A percentile compares a stretch with the other conserved stretches of the same genome.
Conservation (phyloP, 1,140 invertebrate species). For the Prorops nasuta region DNA sequence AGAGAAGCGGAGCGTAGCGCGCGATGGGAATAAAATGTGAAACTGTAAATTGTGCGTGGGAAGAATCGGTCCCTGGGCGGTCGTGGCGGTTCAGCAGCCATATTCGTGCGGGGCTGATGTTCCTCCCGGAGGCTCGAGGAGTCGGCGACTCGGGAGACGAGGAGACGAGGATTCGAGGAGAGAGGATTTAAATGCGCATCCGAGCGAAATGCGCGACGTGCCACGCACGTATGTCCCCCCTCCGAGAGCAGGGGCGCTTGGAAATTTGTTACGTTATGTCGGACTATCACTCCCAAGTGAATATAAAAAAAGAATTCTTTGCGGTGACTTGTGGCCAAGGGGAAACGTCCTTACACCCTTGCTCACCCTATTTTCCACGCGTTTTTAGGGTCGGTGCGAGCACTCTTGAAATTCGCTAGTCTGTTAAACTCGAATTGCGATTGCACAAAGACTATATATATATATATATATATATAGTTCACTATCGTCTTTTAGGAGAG, state of each 20-base stretch:
- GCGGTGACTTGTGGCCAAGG: too few species aligned
- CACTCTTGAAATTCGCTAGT: too few species aligned
- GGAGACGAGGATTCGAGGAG: conserved; percentile 16
- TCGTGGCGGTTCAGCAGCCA: conserved; percentile 29
- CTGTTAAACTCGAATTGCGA: too few species aligned
- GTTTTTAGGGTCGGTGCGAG: too few species aligned
- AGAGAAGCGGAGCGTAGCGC: conserved; percentile 36
- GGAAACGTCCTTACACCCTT: too few species aligned
- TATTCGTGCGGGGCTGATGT: conserved; percentile 27
- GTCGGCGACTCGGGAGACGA: conserved; percentile 5
- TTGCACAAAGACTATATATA: too few species aligned
- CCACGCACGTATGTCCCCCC: too few species aligned
- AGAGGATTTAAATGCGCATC: conserved; percentile 53
- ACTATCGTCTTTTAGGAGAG: too few species aligned
- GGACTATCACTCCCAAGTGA: conserved; percentile 52
- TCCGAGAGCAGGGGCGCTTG: background rate
- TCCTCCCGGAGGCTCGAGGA: conserved; percentile 23
- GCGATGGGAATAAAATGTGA: conserved; percentile 57
- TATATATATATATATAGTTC: too few species aligned
- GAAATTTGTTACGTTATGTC: conserved; percentile 53
- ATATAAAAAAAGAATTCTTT: conserved; percentile 50
- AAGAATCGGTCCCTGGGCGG: conserved; percentile 54
- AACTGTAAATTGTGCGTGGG: conserved; percentile 59
- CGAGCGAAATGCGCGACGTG: conserved; percentile 36
- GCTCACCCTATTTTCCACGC: too few species aligned